Percentiles rank a stretch among this genome's conserved stretches.
Evolutionary conservation across 2,113 vertebrate genomes (phyloP).

Genomic region (Dicentrarchus labrax): DNA sequence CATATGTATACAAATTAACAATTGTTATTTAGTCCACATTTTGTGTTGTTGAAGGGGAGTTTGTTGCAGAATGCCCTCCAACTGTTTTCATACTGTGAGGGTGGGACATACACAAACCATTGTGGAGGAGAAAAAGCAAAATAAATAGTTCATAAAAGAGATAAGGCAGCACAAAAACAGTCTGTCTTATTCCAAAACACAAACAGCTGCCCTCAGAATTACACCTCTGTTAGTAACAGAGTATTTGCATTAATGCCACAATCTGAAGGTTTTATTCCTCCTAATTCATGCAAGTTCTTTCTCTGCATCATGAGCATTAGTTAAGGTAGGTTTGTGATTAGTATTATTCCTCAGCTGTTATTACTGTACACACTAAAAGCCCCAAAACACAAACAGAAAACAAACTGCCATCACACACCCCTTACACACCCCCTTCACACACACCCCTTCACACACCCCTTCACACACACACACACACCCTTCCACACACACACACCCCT

Average conservation of each 20-base stretch:
- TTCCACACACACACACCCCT: constrained; percentile 5
- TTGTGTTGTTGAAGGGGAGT: neutral
- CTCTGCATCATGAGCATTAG: neutral
- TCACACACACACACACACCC: constrained; percentile 2
- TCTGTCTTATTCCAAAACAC: neutral
- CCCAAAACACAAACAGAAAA: neutral
- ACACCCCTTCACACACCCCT: too few relatives aligned
- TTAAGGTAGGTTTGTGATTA: too few relatives aligned
- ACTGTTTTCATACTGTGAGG: neutral
- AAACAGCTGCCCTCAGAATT: neutral
- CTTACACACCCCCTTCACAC: constrained; percentile 14
- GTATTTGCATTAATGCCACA: neutral
- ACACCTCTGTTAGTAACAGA: neutral
- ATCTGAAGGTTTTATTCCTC: neutral
- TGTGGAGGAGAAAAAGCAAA: constrained; percentile 7
- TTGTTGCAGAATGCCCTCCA: neutral
- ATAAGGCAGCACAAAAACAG: neutral
- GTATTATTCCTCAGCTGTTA: neutral
- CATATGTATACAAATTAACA: neutral
- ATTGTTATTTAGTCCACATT: neutral
- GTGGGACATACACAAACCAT: neutral
- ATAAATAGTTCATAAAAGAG: neutral
- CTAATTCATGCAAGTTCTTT: neutral
- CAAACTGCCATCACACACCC: neutral
- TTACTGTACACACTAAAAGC: neutral